Conservation (phyloP, 2,797 vertebrate species). For the Sylvilagus floridanus region DNA sequence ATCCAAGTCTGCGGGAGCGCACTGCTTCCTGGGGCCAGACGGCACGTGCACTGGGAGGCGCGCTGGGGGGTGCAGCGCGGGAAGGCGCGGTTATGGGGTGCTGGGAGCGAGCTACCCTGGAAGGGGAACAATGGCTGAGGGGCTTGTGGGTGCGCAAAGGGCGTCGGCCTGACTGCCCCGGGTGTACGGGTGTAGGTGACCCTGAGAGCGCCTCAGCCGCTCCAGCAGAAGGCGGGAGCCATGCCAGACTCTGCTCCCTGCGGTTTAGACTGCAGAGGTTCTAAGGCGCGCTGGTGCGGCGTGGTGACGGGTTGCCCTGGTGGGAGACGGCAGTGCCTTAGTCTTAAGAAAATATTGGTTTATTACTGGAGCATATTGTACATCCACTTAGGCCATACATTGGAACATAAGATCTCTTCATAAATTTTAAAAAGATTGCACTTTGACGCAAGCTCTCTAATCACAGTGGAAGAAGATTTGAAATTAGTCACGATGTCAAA, state of each 20-base stretch:
- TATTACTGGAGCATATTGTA: background rate
- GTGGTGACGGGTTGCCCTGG: background rate
- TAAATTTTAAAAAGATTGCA: slow-evolving; percentile 9
- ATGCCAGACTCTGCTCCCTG: too few species aligned
- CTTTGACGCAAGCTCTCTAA: background rate
- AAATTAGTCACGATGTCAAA: background rate
- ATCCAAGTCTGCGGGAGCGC: background rate
- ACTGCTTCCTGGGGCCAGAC: too few species aligned
- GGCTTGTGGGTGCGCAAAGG: too few species aligned
- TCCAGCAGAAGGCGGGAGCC: background rate
- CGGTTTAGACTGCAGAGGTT: background rate
- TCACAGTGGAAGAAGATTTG: background rate
- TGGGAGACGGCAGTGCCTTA: background rate
- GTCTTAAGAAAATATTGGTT: background rate
- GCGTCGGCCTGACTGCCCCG: too few species aligned
- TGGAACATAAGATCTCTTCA: background rate
- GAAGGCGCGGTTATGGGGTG: too few species aligned
- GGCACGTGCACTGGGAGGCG: background rate
- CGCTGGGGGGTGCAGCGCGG: too few species aligned
- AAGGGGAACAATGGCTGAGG: too few species aligned
- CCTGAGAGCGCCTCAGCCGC: background rate
- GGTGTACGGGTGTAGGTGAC: background rate
- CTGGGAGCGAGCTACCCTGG: too few species aligned
- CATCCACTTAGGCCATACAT: background rate
- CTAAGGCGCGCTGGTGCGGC: background rate